Evolutionary conservation across 2,888 invertebrate genomes (phyloP), one percentile per base, ranked within the genome.

Genomic region (Drosophila kuntzei): DNA sequence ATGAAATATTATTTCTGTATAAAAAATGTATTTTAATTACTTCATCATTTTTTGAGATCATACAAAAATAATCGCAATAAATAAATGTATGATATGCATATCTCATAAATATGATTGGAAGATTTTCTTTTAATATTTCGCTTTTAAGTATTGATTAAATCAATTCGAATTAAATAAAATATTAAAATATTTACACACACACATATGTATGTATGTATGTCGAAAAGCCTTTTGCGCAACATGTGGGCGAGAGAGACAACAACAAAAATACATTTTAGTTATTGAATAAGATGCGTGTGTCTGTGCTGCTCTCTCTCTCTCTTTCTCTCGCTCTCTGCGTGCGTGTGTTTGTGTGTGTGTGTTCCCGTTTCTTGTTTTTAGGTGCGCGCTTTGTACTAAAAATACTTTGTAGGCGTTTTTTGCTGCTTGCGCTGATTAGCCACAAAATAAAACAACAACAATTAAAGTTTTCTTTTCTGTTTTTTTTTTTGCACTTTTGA

Each of bases 361-460:
- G 58, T 49, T 50, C 67, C 54, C 50, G 49, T 71, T 76, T 81
- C 59, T 76, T 74, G 41, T 43, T 74, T 71, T 62, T 51, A 43
- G 59, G 47, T 64, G 54, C 50, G 67, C 60, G 50, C 36, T 39
- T 65, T 60, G 49, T 71, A 77, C 87, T 88, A 88, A 84, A 88
- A 84, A 84, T 84, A 88, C 77, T 62, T 80, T 69, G 72, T 73
- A 80, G 83, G 78, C 80, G 76, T 68, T 86, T 74, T 37, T 16
- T 37, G 29, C 47, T 65, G 27, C 46, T 50, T 41, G 41, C 44
- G 80, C 80, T 87, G 79, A 89, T 79, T 84, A 87, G 71, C 74
- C 58, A 63, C 59, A 69, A 77, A 72, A 63, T 27, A 61, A 60
- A 59, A 36, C 20, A 49, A 63, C 47, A 49, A 47, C 18, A 34